phyloP scores from a whole-genome alignment of 1,140 invertebrate species.

The Hylaeus volcanicus region DNA sequence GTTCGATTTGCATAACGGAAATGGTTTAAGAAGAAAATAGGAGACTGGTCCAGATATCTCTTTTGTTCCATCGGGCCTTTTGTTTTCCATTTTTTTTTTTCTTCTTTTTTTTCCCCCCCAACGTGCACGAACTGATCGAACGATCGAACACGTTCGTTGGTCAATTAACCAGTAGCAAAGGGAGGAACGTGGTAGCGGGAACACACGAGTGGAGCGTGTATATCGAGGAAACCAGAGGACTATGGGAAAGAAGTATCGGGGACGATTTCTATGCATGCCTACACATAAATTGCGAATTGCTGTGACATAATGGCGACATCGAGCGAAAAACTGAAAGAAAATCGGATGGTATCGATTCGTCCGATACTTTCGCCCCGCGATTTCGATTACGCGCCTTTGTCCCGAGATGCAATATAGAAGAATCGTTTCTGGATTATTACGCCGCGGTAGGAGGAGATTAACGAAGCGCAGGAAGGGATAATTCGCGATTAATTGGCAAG shows the following conservation, averaged over 20 bases:
- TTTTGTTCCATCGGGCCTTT: neutral
- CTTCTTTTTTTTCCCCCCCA: neutral
- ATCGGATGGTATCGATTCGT: constrained; percentile 47
- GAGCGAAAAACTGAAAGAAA: constrained; percentile 40
- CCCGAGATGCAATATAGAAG: constrained; percentile 27
- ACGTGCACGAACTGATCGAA: neutral
- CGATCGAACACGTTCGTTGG: neutral
- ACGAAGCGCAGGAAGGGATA: constrained; percentile 5
- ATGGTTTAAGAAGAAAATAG: neutral
- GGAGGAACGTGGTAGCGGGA: constrained; percentile 23
- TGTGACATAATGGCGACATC: constrained; percentile 44
- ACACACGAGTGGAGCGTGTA: constrained; percentile 11
- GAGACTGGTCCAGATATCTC: neutral
- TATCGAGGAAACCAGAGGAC: neutral
- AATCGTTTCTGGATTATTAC: constrained; percentile 23
- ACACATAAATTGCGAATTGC: constrained; percentile 20
- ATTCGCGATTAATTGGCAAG: constrained; percentile 19
- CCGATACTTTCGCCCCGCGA: constrained; percentile 3
- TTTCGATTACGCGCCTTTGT: constrained; percentile 36
- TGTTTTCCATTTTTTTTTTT: neutral
- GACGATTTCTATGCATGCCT: constrained; percentile 32
- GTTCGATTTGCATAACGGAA: constrained; percentile 27
- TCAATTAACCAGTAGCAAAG: constrained; percentile 29
- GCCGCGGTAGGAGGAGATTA: constrained; percentile 16
- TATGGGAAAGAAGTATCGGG: constrained; percentile 31